Percentiles rank a stretch among this genome's conserved stretches.
These are phyloP conservation scores for Parnassius apollo DNA, from an alignment of 2,888 invertebrate species.

Conservation along the genomic window DNA sequence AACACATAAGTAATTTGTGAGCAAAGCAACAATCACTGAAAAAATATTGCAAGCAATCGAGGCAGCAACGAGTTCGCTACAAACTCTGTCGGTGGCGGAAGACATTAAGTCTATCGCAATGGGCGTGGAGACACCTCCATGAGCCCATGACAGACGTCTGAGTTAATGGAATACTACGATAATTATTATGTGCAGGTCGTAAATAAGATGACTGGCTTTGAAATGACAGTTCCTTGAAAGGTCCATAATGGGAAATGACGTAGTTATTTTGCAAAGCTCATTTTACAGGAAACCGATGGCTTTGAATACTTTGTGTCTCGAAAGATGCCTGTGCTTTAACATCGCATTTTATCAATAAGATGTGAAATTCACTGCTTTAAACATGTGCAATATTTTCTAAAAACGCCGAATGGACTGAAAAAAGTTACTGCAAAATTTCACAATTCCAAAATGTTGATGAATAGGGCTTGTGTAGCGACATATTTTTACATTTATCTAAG, in stretches of 20 bases:
- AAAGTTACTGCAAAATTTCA: too few relatives aligned
- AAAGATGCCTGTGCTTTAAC: not conserved
- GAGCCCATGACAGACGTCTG: constrained; percentile 18
- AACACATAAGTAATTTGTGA: too few relatives aligned
- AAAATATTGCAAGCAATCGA: not conserved
- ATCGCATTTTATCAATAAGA: not conserved
- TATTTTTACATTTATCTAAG: too few relatives aligned
- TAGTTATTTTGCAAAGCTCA: constrained; percentile 2
- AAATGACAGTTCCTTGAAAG: constrained; percentile 5
- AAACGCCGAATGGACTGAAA: not conserved
- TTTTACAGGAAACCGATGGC: constrained; percentile 8
- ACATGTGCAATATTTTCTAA: not conserved
- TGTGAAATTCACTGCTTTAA: not conserved
- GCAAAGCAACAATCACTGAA: too few relatives aligned
- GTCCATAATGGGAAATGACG: constrained; percentile 13
- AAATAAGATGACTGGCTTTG: constrained; percentile 15
- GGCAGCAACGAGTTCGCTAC: not conserved
- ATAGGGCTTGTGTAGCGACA: too few relatives aligned
- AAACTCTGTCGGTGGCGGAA: constrained; percentile 5
- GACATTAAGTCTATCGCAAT: constrained; percentile 17
- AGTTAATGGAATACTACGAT: constrained; percentile 24
- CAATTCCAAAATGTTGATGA: too few relatives aligned
- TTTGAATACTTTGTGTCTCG: not conserved
- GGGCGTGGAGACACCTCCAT: constrained; percentile 19
- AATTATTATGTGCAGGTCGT: constrained; percentile 22